Base-by-base conservation (phyloP, 2,113 vertebrate genomes). In the Narcine bancroftii region DNA sequence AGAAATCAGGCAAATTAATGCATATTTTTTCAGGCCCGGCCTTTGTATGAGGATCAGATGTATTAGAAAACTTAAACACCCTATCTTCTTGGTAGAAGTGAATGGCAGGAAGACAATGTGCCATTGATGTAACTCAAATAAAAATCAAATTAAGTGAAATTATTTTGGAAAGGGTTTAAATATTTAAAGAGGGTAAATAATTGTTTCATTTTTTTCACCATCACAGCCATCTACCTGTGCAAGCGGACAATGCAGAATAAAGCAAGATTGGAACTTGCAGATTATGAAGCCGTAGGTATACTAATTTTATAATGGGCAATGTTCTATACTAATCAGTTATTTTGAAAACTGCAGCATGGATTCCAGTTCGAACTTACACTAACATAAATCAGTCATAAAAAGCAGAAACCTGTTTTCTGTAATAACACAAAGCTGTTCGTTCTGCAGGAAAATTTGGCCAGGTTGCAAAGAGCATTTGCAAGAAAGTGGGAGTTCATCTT, bases 201-300 rank as follows among this genome's bases (percentile, higher is more conserved):
- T 87, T 63, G 36, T 56, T 87, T 87, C 26, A 60, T 81, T 10
- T 73, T 94, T 65, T 95, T 95, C 79, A 94, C 92, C 91, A 93
- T 94, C 93, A 5, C 93, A 99, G 98, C 98, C 94, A 99, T 99
- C 95, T 99, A 99, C 95, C 97, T 99, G 94, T 99, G 98, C 95
- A 99, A 99, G 95, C 96, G 98, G 95, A 99, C 98, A 93, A 99
- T 99, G 98, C 98, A 99, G 96, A 99, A 99, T 93, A 99, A 99
- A 95, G 98, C 98, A 92, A 97, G 98, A 92, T 96, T 99, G 94
- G 98, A 99, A 95, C 94, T 99, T 69, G 98, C 98, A 0, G 98
- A 99, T 95, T 99, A 98, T 92, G 98, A 99, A 95, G 97, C 98
- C 63, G 98, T 99, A 96, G 97, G 98, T 99, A 96, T 92, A 93